A percentile compares a stretch with the other conserved stretches of the same genome.
These are phyloP conservation scores for Dolichallabes microphthalmus DNA, from an alignment of 2,113 vertebrate genomes.

Conservation along the genomic window DNA sequence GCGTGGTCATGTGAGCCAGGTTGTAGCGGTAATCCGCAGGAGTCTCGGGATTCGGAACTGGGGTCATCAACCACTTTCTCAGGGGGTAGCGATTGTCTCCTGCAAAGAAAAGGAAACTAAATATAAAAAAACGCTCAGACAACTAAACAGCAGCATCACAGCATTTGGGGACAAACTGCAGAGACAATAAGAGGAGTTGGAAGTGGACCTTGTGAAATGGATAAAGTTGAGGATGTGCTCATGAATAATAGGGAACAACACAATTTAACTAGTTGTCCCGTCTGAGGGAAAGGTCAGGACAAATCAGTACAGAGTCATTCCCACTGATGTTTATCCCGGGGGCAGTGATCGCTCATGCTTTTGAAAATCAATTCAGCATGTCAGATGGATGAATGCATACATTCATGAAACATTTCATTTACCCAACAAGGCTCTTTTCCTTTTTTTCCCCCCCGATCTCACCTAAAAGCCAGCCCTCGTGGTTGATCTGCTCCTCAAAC, in stretches of 20 bases:
- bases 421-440: not conserved
- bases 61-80: slow-evolving; percentile 90
- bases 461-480: slow-evolving; percentile 91
- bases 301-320: not conserved
- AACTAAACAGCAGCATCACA: not conserved
- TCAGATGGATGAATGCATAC: not conserved
- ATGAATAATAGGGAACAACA: not conserved
- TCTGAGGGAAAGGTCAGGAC: not conserved
- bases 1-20: slow-evolving; percentile 83
- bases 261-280: not conserved
- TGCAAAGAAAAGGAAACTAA: slow-evolving; percentile 54
- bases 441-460: slow-evolving; percentile 52
- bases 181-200: not conserved
- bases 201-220: not conserved
- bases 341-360: not conserved
- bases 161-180: not conserved
- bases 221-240: not conserved
- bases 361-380: not conserved
- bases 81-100: slow-evolving; percentile 85
- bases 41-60: slow-evolving; percentile 80
- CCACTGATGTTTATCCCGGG: not conserved
- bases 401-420: not conserved
- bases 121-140: not conserved
- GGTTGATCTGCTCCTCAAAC: slow-evolving; percentile 75
- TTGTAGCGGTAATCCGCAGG: slow-evolving; percentile 87